A percentile compares a stretch with the other conserved stretches of the same genome.
These are phyloP conservation scores for Agriopis aurantiaria DNA, from an alignment of 2,888 invertebrate genomes.

Conservation along the genomic window DNA sequence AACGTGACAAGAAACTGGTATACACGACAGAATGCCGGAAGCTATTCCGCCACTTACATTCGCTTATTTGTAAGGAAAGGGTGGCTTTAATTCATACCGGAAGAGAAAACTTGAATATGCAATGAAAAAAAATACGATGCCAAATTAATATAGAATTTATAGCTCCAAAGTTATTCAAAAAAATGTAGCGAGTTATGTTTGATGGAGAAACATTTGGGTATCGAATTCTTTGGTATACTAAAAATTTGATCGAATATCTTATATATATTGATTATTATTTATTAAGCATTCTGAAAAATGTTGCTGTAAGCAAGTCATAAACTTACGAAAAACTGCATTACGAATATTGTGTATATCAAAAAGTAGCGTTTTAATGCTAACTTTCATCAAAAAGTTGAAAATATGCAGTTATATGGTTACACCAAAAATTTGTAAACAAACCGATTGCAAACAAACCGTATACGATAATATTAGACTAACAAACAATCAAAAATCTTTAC, in stretches of 20 bases:
- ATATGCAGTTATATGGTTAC: constrained; percentile 6
- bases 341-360: background rate
- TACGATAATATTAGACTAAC: constrained; percentile 38
- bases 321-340: background rate
- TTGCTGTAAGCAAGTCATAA: background rate
- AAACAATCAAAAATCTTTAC: constrained; percentile 42
- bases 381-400: constrained; percentile 7
- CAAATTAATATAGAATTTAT: background rate
- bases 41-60: constrained; percentile 42
- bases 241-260: no score
- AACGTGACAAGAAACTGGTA: constrained; percentile 37
- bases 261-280: background rate
- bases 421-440: constrained; percentile 29
- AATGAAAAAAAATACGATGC: no score
- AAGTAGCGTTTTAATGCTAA: background rate
- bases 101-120: background rate
- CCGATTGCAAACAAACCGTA: constrained; percentile 21
- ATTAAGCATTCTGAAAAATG: background rate
- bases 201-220: no score
- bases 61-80: constrained; percentile 13
- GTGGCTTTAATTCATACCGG: constrained; percentile 12
- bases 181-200: no score
- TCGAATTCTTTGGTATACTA: no score
- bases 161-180: no score
- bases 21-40: constrained; percentile 44